Conservation (phyloP, 2,797 vertebrate species). For the Tapera naevia region DNA sequence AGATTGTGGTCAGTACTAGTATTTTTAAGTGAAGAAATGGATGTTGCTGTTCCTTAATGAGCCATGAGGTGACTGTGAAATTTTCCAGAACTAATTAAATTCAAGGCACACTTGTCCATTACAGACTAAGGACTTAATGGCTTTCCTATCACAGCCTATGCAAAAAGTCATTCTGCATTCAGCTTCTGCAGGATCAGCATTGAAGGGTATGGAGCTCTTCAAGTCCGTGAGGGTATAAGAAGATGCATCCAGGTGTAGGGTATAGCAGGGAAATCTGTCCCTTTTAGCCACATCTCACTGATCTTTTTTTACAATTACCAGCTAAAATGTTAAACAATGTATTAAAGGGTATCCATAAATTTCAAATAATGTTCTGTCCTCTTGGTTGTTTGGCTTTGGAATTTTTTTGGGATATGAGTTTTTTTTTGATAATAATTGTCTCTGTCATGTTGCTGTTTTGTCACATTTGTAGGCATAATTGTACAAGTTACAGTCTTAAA, state of each 20-base stretch:
- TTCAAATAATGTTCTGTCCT: not conserved
- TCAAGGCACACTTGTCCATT: not conserved
- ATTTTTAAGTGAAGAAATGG: not conserved
- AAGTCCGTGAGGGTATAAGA: not conserved
- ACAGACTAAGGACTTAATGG: not conserved
- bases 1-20: not conserved
- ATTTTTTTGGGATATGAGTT: accelerated
- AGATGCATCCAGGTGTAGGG: not conserved
- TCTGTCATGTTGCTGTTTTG: not conserved
- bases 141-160: not conserved
- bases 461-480: not conserved
- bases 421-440: not conserved
- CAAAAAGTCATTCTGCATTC: not conserved
- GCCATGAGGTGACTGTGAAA: constrained; percentile 25
- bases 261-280: not conserved
- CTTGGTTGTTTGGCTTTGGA: not conserved
- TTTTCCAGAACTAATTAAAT: constrained; percentile 20
- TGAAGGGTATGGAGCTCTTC: not conserved
- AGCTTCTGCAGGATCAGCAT: not conserved
- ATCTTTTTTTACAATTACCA: not conserved
- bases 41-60: constrained; percentile 12
- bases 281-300: not conserved
- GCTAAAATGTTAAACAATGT: not conserved
- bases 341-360: not conserved
- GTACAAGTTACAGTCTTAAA: not conserved